Evolutionary conservation across 2,113 vertebrate genomes (phyloP), one percentile per base, ranked within the genome.

Genomic region (Turnix velox): DNA sequence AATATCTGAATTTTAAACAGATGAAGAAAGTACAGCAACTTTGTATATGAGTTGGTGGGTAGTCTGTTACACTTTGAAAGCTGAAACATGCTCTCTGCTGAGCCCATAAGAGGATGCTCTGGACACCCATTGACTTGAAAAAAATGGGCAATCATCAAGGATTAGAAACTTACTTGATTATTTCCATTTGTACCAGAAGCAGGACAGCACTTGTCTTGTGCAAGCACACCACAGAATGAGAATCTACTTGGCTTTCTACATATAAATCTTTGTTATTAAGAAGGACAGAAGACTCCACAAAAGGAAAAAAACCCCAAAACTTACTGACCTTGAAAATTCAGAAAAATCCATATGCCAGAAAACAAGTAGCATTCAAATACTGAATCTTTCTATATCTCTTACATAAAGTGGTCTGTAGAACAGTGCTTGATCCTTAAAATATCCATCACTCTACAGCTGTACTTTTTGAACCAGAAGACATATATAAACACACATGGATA

Each of bases 61-160:
- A 94, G 67, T 14, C 78, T 73, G 63, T 40, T 71, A 2, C 6
- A 22, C 68, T 67, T 52, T 12, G 17, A 85, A 93, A 96, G 82
- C 90, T 91, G 67, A 85, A 84, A 80, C 67, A 80, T 76, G 42
- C 58, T 67, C 79, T 93, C 49, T 83, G 71, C 82, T 58, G 82
- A 92, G 87, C 45, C 37, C 67, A 1, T 31, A 85, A 88, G 67
- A 94, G 68, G 67, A 85, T 80, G 79, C 51, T 83, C 31, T 69
- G 88, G 59, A 93, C 75, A 80, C 67, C 90, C 74, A n/a, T n/a
- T n/a, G 67, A 46, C 39, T 95, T 96, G 39, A 94, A 83, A 91
- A 75, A 86, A 82, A 76, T 20, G 54, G 69, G 78, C 61, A 75
- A 23, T 67, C 61, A 61, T 28, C 4, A 0, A 10, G 66, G 86